Evolutionary conservation across 2,797 vertebrate genomes (phyloP), one percentile per base, ranked within the genome.

Genomic region (Sebastes alutus): DNA sequence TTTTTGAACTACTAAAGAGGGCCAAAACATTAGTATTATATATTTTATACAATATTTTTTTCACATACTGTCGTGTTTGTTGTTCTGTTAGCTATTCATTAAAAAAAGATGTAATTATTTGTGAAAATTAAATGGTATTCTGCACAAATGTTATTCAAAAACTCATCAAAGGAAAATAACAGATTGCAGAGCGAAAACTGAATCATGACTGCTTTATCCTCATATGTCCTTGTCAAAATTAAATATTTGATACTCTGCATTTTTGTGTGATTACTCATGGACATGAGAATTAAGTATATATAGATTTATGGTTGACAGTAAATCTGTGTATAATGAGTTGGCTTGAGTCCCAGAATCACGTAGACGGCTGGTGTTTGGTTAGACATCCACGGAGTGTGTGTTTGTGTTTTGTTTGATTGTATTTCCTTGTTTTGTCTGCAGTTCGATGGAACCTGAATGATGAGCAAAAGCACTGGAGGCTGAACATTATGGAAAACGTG

Each of bases 391-490:
- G n/a, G 65, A 60, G 42, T 42, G 55, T 74, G 63, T 83, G 69
- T 82, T 68, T 81, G 65, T 75, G 58, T 82, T 59, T 62, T 71
- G 35, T 78, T 72, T 35, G 68, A 74, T 55, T 60, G 2, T 66
- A 33, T 81, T 81, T 81, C 56, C 75, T 75, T 75, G 3, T 81
- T 88, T 74, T 90, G 76, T 87, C 85, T 85, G 18, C 89, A 97
- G 97, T 97, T 66, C 96, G 93, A 84, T 97, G 97, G n/a, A 97
- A 98, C 87, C 94, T 98, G 80, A 97, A 98, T 83, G 97, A 98
- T 82, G 95, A 96, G 7, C 92, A 87, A 46, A 97, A 96, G 80
- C 97, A 97, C 0, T 84, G 86, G 86, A 95, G 89, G 70, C 90
- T 97, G 93, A 94, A 97, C 86, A 81, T 95, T 60, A 92, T 97